Conservation (phyloP, 2,797 vertebrate species). For the Microcaecilia unicolor region DNA sequence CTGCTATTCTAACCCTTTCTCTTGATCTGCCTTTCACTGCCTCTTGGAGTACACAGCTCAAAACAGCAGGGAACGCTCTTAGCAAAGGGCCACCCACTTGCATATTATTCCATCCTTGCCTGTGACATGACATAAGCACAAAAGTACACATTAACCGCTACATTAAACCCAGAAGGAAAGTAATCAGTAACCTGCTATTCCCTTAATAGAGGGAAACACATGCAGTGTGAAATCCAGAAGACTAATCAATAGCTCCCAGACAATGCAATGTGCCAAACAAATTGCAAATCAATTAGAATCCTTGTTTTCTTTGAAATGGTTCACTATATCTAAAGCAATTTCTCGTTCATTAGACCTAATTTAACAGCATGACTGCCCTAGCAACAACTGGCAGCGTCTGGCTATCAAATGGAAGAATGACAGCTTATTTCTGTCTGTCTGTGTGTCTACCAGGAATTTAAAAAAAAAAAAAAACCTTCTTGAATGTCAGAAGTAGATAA, state of each 20-base stretch:
- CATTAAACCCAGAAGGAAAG: conserved; percentile 96
- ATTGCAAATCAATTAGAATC: conserved; percentile 98
- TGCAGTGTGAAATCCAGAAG: conserved; percentile 94
- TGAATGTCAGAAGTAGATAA: too few species aligned
- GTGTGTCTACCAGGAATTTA: conserved; percentile 40
- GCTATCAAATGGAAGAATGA: conserved; percentile 68
- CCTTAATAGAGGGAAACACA: conserved; percentile 99
- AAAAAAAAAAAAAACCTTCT: too few species aligned
- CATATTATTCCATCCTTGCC: conserved; percentile 89
- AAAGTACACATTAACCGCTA: conserved; percentile 98
- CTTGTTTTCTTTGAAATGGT: conserved; percentile 97
- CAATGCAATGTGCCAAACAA: conserved; percentile 86
- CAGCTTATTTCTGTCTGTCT: conserved; percentile 69
- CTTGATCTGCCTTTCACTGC: conserved; percentile 84
- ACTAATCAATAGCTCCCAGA: conserved; percentile 92
- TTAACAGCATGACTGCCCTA: conserved; percentile 77
- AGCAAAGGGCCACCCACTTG: conserved; percentile 94
- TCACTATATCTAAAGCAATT: conserved; percentile 97
- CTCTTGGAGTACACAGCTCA: conserved; percentile 71
- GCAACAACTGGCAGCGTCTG: conserved; percentile 82
- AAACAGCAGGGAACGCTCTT: conserved; percentile 75
- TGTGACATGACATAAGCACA: conserved; percentile 97
- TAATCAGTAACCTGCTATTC: conserved; percentile 99
- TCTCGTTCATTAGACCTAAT: conserved; percentile 99
- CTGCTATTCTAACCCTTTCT: conserved; percentile 97